Conservation (phyloP, 1,140 invertebrate species). For the Drosophila arawakana region DNA sequence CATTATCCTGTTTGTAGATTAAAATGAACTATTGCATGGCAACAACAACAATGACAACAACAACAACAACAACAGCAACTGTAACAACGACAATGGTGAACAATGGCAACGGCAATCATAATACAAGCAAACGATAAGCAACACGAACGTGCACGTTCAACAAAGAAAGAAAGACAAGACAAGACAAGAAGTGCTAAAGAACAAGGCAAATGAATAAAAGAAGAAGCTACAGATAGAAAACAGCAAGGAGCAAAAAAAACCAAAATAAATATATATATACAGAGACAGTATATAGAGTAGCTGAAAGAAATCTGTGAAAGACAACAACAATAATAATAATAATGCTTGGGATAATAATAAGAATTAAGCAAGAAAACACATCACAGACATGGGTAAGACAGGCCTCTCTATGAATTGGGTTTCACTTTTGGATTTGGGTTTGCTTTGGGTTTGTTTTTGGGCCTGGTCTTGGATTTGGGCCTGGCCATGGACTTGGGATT, state of each 20-base stretch:
- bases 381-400: slow-evolving; percentile 64
- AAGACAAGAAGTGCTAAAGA: slow-evolving; percentile 69
- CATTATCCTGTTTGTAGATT: slow-evolving; percentile 81
- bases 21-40: slow-evolving; percentile 82
- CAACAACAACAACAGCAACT: slow-evolving; percentile 21
- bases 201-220: slow-evolving; percentile 51
- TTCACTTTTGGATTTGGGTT: slow-evolving; percentile 14
- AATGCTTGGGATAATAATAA: slow-evolving; percentile 82
- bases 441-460: no score
- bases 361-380: slow-evolving; percentile 83
- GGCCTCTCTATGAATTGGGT: slow-evolving; percentile 41
- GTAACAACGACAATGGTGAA: slow-evolving; percentile 45
- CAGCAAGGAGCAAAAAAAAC: slow-evolving; percentile 5
- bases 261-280: slow-evolving; percentile 18
- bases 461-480: background rate
- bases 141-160: slow-evolving; percentile 65
- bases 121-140: slow-evolving; percentile 80
- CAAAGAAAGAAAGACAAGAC: slow-evolving; percentile 22
- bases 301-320: slow-evolving; percentile 71
- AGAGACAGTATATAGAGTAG: slow-evolving; percentile 11
- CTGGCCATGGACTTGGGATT: slow-evolving; percentile 10
- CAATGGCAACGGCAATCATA: slow-evolving; percentile 80
- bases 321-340: slow-evolving; percentile 68
- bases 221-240: slow-evolving; percentile 22
- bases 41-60: slow-evolving; percentile 45